A percentile compares a stretch with the other conserved stretches of the same genome.
Conservation (phyloP, 2,888 invertebrate genomes). For the Panzeria rudis region DNA sequence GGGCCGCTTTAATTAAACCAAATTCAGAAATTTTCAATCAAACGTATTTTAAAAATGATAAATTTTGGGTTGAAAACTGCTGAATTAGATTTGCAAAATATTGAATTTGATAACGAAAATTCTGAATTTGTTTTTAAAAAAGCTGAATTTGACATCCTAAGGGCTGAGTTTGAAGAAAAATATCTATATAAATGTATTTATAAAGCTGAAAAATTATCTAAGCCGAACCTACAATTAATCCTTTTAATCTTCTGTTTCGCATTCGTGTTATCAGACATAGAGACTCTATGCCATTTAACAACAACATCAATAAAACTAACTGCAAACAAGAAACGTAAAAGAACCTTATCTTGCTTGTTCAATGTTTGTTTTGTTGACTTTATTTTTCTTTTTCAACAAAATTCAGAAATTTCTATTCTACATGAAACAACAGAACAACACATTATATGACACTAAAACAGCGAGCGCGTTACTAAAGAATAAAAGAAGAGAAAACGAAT, state of each 20-base stretch:
- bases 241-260: slow-evolving; percentile 8
- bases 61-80: too few relatives aligned
- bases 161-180: too few relatives aligned
- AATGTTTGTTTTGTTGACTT: slow-evolving; percentile 46
- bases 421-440: slow-evolving; percentile 16
- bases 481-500: slow-evolving; percentile 6
- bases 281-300: slow-evolving; percentile 65
- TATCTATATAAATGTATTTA: too few relatives aligned
- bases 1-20: too few relatives aligned
- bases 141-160: too few relatives aligned
- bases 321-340: slow-evolving; percentile 41
- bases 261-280: slow-evolving; percentile 52
- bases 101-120: too few relatives aligned
- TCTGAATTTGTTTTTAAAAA: too few relatives aligned
- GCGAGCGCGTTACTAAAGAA: slow-evolving; percentile 8
- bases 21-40: too few relatives aligned
- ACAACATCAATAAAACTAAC: slow-evolving; percentile 19
- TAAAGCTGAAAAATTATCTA: too few relatives aligned
- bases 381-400: slow-evolving; percentile 21
- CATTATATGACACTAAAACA: slow-evolving; percentile 27
- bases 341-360: slow-evolving; percentile 65
- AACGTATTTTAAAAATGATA: too few relatives aligned
- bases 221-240: not conserved
- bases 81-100: too few relatives aligned
- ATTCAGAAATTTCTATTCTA: slow-evolving; percentile 53